Base-by-base conservation (phyloP, 2,797 vertebrate genomes). In the Enteromius fasciolatus region DNA sequence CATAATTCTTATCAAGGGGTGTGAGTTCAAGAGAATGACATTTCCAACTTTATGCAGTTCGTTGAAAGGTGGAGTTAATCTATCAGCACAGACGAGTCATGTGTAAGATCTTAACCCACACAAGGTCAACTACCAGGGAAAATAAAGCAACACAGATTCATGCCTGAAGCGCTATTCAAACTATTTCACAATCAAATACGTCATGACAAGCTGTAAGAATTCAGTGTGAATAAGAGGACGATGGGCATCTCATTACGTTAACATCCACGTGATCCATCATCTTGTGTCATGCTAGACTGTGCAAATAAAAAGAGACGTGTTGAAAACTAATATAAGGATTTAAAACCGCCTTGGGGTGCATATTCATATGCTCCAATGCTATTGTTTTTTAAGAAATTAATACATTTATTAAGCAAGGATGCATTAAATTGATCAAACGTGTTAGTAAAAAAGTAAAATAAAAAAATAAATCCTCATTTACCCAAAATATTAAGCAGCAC, bases 111-210 rank as follows among this genome's bases (percentile, higher is more conserved):
- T 5, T 9, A 61, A 12, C 36, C 15, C 39, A 44, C 15, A 44
- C 36, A 28, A 0, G 1, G 36, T 25, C 1, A 15, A 61, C 39
- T 46, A 46, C 36, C 8, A 20, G 5, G 54, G 23, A 31, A 46
- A 31, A 73, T 20, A 14, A 18, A 63, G 25, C n/a, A 36, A 66
- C 33, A 1, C 12, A 8, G 9, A 61, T 39, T 39, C 14, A 64
- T 52, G 39, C 46, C n/a, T 28, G 0, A 59, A 61, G 33, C 1
- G 2, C 67, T 9, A 18, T 66, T 64, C 25, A 66, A 15, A 63
- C 18, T 23, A 46, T 80, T 80, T 59, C 78, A 61, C 7, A 80
- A 73, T 67, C 48, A 20, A 48, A 50, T 66, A 66, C 4, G 10
- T 31, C 23, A 80, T 18, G 39, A 36, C 28, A 61, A n/a, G 67